Evolutionary conservation across 2,113 vertebrate genomes (phyloP).

Genomic region (Sphyrna mokarran): DNA sequence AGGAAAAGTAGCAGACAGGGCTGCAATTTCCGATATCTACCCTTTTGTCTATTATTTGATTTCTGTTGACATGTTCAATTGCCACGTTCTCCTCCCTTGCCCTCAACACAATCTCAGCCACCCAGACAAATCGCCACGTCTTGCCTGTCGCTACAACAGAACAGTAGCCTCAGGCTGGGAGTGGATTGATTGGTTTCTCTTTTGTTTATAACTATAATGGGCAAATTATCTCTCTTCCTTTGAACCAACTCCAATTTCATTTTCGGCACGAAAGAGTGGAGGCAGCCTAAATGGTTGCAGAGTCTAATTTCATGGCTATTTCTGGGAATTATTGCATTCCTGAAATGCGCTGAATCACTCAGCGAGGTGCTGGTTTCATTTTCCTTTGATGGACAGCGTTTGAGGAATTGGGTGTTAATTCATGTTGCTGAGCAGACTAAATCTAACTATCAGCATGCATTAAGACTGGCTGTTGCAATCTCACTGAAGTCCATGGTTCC

Average conservation of each 20-base stretch:
- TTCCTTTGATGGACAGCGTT: background rate
- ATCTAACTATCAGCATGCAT: background rate
- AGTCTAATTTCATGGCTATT: constrained; percentile 19
- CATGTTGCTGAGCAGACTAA: background rate
- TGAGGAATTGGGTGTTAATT: background rate
- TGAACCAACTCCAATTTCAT: background rate
- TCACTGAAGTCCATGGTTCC: background rate
- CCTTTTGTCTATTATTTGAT: background rate
- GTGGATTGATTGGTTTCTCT: background rate
- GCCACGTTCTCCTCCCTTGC: too few relatives aligned
- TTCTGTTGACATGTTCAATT: background rate
- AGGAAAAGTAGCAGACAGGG: background rate
- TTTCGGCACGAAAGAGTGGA: background rate
- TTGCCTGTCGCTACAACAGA: background rate
- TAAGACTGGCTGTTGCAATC: background rate
- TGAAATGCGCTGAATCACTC: background rate
- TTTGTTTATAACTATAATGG: background rate
- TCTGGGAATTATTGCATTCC: background rate
- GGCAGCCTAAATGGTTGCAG: background rate
- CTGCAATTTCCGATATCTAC: background rate
- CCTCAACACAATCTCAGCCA: background rate
- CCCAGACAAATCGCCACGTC: background rate
- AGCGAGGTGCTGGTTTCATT: background rate
- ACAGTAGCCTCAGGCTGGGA: background rate
- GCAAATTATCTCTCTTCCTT: background rate